A percentile compares a stretch with the other conserved stretches of the same genome.
Evolutionary conservation across 2,888 invertebrate genomes (phyloP).

Genomic region (Frankliniella intonsa): DNA sequence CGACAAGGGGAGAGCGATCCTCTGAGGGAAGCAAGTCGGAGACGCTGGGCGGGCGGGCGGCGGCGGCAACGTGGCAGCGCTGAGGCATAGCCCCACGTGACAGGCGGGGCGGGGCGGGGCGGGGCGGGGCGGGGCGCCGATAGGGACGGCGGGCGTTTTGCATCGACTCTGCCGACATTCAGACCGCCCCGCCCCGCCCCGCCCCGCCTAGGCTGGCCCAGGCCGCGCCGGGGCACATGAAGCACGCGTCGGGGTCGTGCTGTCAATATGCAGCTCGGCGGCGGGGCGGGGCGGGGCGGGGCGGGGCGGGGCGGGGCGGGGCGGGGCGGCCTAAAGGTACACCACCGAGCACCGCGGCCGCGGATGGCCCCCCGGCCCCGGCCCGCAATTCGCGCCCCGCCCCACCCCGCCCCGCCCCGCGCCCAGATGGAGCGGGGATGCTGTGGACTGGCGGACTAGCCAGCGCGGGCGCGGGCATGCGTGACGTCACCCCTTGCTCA

Average conservation of each 20-base stretch:
- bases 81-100: neutral
- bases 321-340: neutral
- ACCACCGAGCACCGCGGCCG: neutral
- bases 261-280: neutral
- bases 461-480: neutral
- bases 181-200: neutral
- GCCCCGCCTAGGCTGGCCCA: neutral
- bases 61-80: neutral
- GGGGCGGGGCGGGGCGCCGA: neutral
- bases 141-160: neutral
- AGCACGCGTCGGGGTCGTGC: no score
- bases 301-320: neutral
- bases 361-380: neutral
- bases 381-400: neutral
- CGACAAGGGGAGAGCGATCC: no score
- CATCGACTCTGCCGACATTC: neutral
- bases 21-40: no score
- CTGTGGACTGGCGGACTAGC: neutral
- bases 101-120: neutral
- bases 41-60: neutral
- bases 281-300: neutral
- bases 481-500: constrained; percentile 24
- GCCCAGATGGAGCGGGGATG: neutral
- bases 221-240: neutral
- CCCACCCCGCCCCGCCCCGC: neutral